Conservation (phyloP, 1,140 invertebrate genomes). For the Nasonia longicornis region DNA sequence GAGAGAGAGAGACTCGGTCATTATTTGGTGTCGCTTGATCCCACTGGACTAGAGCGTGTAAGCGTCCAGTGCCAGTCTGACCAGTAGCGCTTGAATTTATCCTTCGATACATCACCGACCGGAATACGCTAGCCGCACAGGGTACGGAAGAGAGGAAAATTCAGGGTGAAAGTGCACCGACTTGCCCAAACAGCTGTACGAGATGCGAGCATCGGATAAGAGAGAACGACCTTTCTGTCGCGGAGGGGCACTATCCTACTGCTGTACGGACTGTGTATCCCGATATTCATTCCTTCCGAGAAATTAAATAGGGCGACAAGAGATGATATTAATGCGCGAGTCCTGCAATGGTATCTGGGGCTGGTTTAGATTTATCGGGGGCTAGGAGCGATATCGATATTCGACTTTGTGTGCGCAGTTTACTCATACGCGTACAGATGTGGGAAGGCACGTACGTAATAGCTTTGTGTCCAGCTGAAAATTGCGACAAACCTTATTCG, state of each 20-base stretch:
- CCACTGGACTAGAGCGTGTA: slow-evolving; percentile 35
- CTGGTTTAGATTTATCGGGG: slow-evolving; percentile 6
- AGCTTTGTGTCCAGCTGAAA: not conserved
- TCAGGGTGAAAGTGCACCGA: slow-evolving; percentile 33
- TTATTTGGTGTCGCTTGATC: slow-evolving; percentile 61
- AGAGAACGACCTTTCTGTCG: slow-evolving; percentile 43
- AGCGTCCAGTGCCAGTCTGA: slow-evolving; percentile 16
- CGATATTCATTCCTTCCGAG: slow-evolving; percentile 5
- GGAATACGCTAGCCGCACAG: not conserved
- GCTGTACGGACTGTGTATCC: not conserved
- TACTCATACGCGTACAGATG: not conserved
- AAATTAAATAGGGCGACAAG: slow-evolving; percentile 26
- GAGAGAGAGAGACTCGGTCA: slow-evolving; percentile 51
- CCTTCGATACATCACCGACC: slow-evolving; percentile 51
- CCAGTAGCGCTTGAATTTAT: slow-evolving; percentile 37
- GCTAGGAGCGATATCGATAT: not conserved
- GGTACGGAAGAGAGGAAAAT: not conserved
- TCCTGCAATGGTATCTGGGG: not conserved
- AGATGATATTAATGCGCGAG: not conserved
- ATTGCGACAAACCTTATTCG: not conserved
- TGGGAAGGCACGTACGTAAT: not conserved
- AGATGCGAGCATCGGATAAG: slow-evolving; percentile 39
- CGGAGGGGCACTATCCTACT: not conserved
- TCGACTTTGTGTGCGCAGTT: not conserved
- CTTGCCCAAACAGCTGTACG: slow-evolving; percentile 46